Percentiles rank a stretch among this genome's conserved stretches.
These are phyloP conservation scores for Rhizomys pruinosus DNA, from an alignment of 2,113 vertebrate genomes.

Conservation along the genomic window DNA sequence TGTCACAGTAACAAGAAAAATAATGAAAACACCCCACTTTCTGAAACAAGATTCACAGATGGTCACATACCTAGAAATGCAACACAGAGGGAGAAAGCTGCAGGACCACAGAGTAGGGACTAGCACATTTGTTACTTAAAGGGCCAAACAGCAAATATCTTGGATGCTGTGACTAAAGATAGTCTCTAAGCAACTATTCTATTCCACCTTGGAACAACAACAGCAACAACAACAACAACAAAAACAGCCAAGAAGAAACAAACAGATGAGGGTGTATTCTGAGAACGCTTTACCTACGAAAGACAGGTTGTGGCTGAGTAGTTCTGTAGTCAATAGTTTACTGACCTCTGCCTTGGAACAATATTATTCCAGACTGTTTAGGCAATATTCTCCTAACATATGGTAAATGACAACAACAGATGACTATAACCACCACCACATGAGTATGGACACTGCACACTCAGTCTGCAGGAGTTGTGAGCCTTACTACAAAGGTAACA, in stretches of 20 bases:
- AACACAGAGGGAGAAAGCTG: too few relatives aligned
- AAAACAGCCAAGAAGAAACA: not conserved
- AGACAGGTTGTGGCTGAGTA: not conserved
- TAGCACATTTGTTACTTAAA: too few relatives aligned
- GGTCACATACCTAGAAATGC: too few relatives aligned
- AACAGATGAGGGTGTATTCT: not conserved
- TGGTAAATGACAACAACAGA: not conserved
- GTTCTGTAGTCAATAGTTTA: not conserved
- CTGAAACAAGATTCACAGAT: too few relatives aligned
- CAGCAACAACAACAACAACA: too few relatives aligned
- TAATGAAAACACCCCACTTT: too few relatives aligned
- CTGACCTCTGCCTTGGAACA: not conserved
- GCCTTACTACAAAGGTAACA: not conserved
- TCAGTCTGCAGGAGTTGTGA: not conserved
- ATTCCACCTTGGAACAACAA: not conserved
- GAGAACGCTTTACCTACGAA: not conserved
- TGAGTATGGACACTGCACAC: not conserved
- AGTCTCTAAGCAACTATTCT: not conserved
- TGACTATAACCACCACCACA: not conserved
- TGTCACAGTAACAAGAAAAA: too few relatives aligned
- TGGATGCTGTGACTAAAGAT: not conserved
- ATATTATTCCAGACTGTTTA: not conserved
- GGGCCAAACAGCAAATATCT: not conserved
- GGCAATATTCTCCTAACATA: not conserved
- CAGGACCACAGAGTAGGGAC: too few relatives aligned